Conservation (phyloP, 2,113 vertebrate genomes). For the Chaetodon auriga region DNA sequence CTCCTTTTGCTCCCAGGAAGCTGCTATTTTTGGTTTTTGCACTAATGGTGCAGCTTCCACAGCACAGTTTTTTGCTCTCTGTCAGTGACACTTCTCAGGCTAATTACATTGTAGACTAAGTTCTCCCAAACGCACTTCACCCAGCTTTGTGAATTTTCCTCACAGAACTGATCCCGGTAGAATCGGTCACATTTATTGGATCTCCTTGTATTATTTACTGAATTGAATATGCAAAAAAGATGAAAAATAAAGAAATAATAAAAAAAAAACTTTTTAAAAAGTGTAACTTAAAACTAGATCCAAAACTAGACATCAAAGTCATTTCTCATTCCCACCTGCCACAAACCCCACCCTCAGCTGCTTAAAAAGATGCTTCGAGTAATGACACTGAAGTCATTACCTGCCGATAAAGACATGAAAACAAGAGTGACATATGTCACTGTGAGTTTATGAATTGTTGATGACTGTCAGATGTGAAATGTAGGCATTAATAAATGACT, state of each 20-base stretch:
- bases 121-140: background rate
- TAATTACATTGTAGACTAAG: constrained; percentile 24
- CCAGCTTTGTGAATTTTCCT: background rate
- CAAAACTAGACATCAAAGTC: background rate
- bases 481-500: background rate
- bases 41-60: constrained; percentile 10
- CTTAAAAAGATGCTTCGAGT: background rate
- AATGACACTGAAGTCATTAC: background rate
- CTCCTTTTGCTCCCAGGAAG: constrained; percentile 23
- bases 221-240: too few species aligned
- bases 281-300: background rate
- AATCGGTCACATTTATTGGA: too few species aligned
- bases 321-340: too few species aligned
- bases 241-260: too few species aligned
- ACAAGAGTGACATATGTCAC: background rate
- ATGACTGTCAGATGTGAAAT: background rate
- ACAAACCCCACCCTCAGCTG: background rate
- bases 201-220: too few species aligned
- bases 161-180: too few species aligned
- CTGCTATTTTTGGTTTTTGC: constrained; percentile 32
- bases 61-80: constrained; percentile 15
- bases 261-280: background rate
- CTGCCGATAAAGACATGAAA: background rate
- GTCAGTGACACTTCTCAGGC: constrained; percentile 8
- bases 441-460: background rate